Conservation (phyloP, 2,888 invertebrate species). For the Endotricha flammealis region DNA sequence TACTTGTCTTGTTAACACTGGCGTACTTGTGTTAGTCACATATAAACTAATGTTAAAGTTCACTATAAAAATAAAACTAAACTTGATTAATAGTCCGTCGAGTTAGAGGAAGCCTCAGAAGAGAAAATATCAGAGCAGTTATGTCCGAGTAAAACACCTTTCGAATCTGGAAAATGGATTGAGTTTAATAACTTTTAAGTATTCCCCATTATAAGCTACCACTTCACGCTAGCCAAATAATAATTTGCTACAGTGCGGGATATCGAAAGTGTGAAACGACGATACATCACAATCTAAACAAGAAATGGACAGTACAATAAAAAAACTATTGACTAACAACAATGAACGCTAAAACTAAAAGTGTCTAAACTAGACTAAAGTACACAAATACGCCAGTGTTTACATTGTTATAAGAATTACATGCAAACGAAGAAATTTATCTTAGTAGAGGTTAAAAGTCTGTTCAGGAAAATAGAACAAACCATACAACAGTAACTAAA, state of each 20-base stretch:
- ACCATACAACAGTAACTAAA: no score
- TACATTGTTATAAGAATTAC: slow-evolving; percentile 38
- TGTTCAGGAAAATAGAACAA: no score
- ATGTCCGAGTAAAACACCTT: slow-evolving; percentile 49
- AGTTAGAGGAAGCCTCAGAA: slow-evolving; percentile 47
- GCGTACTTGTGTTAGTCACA: slow-evolving; percentile 61
- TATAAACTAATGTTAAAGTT: slow-evolving; percentile 28
- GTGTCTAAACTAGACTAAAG: slow-evolving; percentile 39
- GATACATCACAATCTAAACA: slow-evolving; percentile 28
- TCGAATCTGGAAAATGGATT: slow-evolving; percentile 62
- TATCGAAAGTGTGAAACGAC: slow-evolving; percentile 32
- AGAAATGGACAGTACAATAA: slow-evolving; percentile 4
- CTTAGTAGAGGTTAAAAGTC: background rate
- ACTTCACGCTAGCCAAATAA: slow-evolving; percentile 16
- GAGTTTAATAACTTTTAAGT: slow-evolving; percentile 37
- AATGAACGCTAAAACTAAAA: slow-evolving; percentile 25
- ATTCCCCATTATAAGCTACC: slow-evolving; percentile 19
- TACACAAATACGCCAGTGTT: slow-evolving; percentile 70
- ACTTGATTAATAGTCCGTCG: slow-evolving; percentile 39
- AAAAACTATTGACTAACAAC: slow-evolving; percentile 12
- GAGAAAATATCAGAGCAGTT: slow-evolving; percentile 45
- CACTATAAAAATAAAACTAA: slow-evolving; percentile 19
- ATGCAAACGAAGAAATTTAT: slow-evolving; percentile 33
- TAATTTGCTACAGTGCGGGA: slow-evolving; percentile 39
- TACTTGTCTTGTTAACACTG: slow-evolving; percentile 43